Conservation (phyloP, 2,797 vertebrate genomes). For the Acanthornis magna region DNA sequence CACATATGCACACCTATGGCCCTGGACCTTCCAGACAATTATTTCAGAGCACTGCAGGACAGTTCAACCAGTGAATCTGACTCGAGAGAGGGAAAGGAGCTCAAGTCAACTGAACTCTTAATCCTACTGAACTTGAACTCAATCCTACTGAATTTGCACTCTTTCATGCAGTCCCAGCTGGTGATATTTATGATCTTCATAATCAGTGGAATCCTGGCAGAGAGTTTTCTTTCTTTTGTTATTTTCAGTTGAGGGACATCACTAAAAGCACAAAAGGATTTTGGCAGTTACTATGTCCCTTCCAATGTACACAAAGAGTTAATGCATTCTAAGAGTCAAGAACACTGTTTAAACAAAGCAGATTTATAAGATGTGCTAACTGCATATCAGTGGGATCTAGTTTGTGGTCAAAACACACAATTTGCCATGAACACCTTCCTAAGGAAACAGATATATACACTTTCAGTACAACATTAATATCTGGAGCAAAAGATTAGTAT, state of each 20-base stretch:
- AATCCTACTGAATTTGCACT: not conserved
- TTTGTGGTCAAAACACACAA: conserved; percentile 41
- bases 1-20: too few species aligned
- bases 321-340: not conserved
- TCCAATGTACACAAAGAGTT: not conserved
- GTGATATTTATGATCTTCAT: not conserved
- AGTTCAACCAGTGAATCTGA: not conserved
- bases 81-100: not conserved
- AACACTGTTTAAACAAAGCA: conserved; percentile 18
- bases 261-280: not conserved
- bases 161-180: not conserved
- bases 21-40: not conserved
- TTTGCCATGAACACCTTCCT: conserved; percentile 43
- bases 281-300: not conserved
- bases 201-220: not conserved
- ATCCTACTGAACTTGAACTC: not conserved
- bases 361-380: conserved; percentile 33
- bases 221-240: not conserved
- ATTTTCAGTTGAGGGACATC: not conserved
- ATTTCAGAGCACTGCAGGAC: not conserved
- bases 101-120: not conserved
- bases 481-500: conserved; percentile 19
- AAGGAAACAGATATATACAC: conserved; percentile 37
- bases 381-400: not conserved
- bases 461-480: not conserved